Evolutionary conservation across 2,797 vertebrate species (phyloP).

Genomic region (Capromys pilorides): DNA sequence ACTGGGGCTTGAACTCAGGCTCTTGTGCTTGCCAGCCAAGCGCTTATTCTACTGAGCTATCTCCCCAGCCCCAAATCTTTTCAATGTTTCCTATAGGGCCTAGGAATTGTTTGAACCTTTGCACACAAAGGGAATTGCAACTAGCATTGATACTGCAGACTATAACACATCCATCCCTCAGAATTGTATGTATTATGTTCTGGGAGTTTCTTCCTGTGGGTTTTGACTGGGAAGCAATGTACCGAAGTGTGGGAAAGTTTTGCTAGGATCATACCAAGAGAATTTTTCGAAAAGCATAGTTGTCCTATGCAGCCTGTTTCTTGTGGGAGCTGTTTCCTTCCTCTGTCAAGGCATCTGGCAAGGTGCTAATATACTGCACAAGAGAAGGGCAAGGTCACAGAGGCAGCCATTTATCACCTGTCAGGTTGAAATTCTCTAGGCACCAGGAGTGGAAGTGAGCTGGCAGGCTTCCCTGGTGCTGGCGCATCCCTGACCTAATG

Average conservation of each 20-base stretch:
- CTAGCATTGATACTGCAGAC: fast-evolving
- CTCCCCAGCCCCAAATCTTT: too few species aligned
- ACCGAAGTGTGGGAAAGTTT: neutral
- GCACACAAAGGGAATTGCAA: neutral
- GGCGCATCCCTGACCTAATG: neutral
- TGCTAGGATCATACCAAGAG: neutral
- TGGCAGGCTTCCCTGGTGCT: neutral
- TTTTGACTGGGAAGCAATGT: neutral
- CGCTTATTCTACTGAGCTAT: too few species aligned
- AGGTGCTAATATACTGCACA: neutral
- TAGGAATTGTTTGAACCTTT: neutral
- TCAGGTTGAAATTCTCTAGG: slow-evolving; percentile 6
- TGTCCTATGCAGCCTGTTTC: neutral
- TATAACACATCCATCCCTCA: neutral
- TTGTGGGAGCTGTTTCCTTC: neutral
- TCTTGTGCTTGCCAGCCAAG: too few species aligned
- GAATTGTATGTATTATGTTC: fast-evolving
- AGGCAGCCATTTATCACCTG: neutral
- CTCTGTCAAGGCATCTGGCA: neutral
- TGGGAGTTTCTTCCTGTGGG: neutral
- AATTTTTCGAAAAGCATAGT: neutral
- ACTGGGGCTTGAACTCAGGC: too few species aligned
- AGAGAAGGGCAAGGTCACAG: neutral
- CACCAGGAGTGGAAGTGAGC: neutral
- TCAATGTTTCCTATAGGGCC: neutral